phyloP scores from a whole-genome alignment of 2,797 vertebrate species.

The Holocentrus rufus region DNA sequence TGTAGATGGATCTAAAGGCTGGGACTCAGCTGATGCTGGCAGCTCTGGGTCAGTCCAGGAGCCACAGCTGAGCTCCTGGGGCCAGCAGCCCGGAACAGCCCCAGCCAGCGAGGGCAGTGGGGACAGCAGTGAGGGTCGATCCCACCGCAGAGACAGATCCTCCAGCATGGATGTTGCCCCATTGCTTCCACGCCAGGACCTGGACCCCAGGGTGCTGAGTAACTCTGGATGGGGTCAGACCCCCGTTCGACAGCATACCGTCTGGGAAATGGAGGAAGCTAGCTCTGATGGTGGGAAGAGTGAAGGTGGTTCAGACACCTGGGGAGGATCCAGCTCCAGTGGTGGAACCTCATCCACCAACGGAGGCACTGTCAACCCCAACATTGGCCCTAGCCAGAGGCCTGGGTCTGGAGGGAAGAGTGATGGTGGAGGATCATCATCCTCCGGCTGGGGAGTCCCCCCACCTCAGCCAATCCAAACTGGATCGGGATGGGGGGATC shows the following conservation, averaged over 20 bases:
- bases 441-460: conserved; percentile 87
- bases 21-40: conserved; percentile 78
- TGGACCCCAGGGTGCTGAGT: conserved; percentile 96
- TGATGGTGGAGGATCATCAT: conserved; percentile 89
- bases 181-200: conserved; percentile 88
- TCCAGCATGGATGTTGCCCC: conserved; percentile 87
- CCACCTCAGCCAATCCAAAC: conserved; percentile 83
- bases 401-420: conserved; percentile 88
- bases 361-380: conserved; percentile 71
- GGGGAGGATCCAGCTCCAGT: conserved; percentile 74
- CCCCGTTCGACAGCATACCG: conserved; percentile 96
- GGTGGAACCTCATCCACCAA: conserved; percentile 67
- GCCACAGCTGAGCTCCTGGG: conserved; percentile 86
- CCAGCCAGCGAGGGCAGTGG: conserved; percentile 88
- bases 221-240: conserved; percentile 99
- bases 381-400: conserved; percentile 61
- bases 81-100: conserved; percentile 84
- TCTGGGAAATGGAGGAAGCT: conserved; percentile 93
- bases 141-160: conserved; percentile 81
- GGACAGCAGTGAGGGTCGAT: conserved; percentile 85
- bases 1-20: conserved; percentile 75
- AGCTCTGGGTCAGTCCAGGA: conserved; percentile 87
- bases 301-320: conserved; percentile 89
- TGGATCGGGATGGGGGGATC: conserved; percentile 91
- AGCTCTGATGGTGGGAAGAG: conserved; percentile 81